phyloP scores from a whole-genome alignment of 2,113 vertebrate genomes.

The pig (Sus scrofa) region T2T-Sscrofa CM000823.6:35561501-35562000 shows the following conservation, averaged over 20 bases:
- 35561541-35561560: neutral
- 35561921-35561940: conserved; percentile 30
- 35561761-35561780: neutral
- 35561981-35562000: conserved; percentile 43
- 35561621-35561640: neutral
- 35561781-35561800: conserved; percentile 34
- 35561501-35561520: neutral
- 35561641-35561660: neutral
- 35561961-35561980: neutral
- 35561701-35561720: neutral
- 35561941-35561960: neutral
- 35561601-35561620: neutral
- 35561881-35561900: conserved; percentile 51
- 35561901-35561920: conserved; percentile 50
- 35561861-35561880: conserved; percentile 26
- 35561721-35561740: neutral
- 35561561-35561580: neutral
- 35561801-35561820: conserved; percentile 4
- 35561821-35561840: neutral
- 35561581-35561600: neutral
- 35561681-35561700: conserved; percentile 42
- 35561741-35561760: neutral
- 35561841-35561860: conserved; percentile 10
- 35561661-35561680: neutral
- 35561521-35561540: neutral